Conservation (phyloP, 2,113 vertebrate genomes). For the Centropus unirufus region DNA sequence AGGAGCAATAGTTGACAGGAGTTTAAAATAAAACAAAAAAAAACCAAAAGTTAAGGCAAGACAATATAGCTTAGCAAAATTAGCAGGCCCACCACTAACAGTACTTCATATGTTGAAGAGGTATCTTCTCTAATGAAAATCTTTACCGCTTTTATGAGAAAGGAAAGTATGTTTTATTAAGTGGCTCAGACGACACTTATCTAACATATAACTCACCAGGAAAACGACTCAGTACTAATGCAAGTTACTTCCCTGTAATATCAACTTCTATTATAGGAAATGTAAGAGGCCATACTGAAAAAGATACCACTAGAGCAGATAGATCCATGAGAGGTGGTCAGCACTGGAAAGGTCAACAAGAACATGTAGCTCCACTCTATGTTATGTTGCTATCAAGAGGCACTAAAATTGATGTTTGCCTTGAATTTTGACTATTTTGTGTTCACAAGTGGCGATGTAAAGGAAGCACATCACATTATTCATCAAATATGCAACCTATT, state of each 20-base stretch:
- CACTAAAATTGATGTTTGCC: background rate
- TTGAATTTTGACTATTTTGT: background rate
- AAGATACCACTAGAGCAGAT: background rate
- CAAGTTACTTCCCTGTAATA: background rate
- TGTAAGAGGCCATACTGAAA: background rate
- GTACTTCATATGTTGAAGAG: background rate
- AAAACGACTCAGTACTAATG: background rate
- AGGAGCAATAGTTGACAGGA: background rate
- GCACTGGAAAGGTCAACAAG: background rate
- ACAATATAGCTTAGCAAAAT: background rate
- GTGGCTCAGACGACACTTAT: background rate
- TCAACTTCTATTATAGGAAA: background rate
- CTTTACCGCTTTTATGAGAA: background rate
- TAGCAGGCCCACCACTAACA: background rate
- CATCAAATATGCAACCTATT: background rate
- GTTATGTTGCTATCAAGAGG: background rate
- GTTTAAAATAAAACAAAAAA: too few species aligned
- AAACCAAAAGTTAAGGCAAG: background rate
- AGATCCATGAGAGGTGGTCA: background rate
- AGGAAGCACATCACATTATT: background rate
- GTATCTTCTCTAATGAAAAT: background rate
- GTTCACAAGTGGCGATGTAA: background rate
- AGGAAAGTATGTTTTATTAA: background rate
- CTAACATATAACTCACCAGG: background rate
- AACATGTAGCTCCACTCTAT: background rate